phyloP scores from a whole-genome alignment of 2,888 invertebrate genomes.

The Ashinkailepas kermadecensis region DNA sequence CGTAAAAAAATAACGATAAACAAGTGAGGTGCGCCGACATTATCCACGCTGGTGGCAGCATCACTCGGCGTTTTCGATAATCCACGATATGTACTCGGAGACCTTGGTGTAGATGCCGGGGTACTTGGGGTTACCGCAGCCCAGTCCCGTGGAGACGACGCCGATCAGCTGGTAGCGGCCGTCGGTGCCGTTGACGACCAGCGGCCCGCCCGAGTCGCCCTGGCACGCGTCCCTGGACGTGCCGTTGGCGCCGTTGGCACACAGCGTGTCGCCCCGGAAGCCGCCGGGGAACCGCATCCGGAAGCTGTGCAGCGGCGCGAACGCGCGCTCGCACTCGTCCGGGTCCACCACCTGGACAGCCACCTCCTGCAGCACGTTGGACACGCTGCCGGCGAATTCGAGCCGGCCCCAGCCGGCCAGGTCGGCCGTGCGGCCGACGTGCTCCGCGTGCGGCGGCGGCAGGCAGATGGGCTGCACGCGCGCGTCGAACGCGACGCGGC shows the following conservation, averaged over 20 bases:
- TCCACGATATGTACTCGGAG: not conserved
- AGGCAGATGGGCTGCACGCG: constrained; percentile 4
- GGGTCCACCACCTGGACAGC: not conserved
- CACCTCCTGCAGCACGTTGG: not conserved
- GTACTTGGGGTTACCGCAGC: not conserved
- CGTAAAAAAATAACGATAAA: no score
- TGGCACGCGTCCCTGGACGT: not conserved
- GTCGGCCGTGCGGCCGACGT: not conserved
- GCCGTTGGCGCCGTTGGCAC: not conserved
- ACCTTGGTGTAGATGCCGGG: constrained; percentile 5
- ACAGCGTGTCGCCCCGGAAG: not conserved
- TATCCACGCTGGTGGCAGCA: no score
- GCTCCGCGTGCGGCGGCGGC: not conserved
- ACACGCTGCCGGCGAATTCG: not conserved
- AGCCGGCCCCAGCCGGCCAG: not conserved
- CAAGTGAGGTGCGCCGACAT: no score
- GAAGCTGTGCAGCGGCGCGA: not conserved
- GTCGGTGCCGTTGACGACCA: not conserved
- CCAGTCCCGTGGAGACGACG: not conserved
- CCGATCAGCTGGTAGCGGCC: not conserved
- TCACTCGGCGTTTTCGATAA: not conserved
- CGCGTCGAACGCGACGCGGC: not conserved
- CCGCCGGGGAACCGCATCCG: not conserved
- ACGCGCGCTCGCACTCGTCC: not conserved
- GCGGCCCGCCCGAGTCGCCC: constrained; percentile 5